Evolutionary conservation across 2,888 invertebrate species (phyloP).

Genomic region (Anarsia innoxiella): DNA sequence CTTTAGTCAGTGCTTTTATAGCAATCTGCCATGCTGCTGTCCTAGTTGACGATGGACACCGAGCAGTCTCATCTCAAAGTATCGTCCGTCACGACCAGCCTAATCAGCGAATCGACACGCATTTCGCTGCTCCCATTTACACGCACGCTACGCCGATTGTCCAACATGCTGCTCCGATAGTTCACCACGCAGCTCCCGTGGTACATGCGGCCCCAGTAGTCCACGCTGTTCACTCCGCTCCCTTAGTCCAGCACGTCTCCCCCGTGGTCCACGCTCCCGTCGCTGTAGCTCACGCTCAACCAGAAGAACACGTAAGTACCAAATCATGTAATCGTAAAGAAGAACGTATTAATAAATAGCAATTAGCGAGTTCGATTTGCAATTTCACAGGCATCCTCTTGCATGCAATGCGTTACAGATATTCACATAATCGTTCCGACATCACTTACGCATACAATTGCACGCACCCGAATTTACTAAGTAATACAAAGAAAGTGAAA

Average conservation of each 20-base stretch:
- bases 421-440: slow-evolving; percentile 16
- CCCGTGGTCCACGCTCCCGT: slow-evolving; percentile 29
- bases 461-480: slow-evolving; percentile 34
- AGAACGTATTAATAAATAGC: neutral
- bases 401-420: slow-evolving; percentile 12
- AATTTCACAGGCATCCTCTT: slow-evolving; percentile 8
- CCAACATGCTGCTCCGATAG: slow-evolving; percentile 16
- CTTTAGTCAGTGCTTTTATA: slow-evolving; percentile 53
- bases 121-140: slow-evolving; percentile 28
- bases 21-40: slow-evolving; percentile 64
- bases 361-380: slow-evolving; percentile 5
- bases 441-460: slow-evolving; percentile 22
- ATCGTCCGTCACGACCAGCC: slow-evolving; percentile 57
- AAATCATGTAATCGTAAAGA: too few relatives aligned
- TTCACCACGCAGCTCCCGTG: slow-evolving; percentile 17
- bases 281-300: slow-evolving; percentile 32
- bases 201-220: slow-evolving; percentile 16
- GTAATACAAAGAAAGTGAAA: slow-evolving; percentile 63
- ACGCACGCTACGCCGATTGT: slow-evolving; percentile 12
- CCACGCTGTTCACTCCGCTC: slow-evolving; percentile 28
- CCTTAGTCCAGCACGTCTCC: slow-evolving; percentile 32
- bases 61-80: slow-evolving; percentile 60
- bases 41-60: slow-evolving; percentile 44
- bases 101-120: slow-evolving; percentile 31
- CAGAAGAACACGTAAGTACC: slow-evolving; percentile 42